A percentile compares a stretch with the other conserved stretches of the same genome.
phyloP scores from a whole-genome alignment of 2,797 vertebrate species.

The Platalea minor region DNA sequence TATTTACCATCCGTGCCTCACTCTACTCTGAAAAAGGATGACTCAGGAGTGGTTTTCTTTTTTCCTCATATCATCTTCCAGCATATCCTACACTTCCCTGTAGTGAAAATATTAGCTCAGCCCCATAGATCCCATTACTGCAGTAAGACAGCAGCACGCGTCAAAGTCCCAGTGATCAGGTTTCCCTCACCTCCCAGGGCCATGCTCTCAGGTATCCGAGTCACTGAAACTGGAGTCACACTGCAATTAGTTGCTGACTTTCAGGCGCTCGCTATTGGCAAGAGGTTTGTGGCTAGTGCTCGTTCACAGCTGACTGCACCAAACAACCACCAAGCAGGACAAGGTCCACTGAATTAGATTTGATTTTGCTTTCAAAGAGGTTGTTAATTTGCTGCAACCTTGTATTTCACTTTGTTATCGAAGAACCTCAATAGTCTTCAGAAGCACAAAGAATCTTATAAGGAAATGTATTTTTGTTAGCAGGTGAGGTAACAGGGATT shows the following conservation, averaged over 20 bases:
- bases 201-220: neutral
- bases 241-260: neutral
- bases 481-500: slow-evolving; percentile 2
- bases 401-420: slow-evolving; percentile 1
- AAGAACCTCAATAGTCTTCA: neutral
- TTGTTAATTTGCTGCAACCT: neutral
- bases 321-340: neutral
- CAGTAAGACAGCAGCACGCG: neutral
- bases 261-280: neutral
- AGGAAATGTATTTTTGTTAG: neutral
- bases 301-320: neutral
- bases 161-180: rapidly evolving
- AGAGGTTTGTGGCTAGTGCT: neutral
- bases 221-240: neutral
- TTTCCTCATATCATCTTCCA: neutral
- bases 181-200: neutral
- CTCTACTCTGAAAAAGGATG: neutral
- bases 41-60: neutral
- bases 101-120: neutral
- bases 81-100: neutral
- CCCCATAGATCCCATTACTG: neutral
- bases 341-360: neutral
- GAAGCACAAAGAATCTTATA: slow-evolving; percentile 8
- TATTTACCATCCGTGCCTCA: neutral
- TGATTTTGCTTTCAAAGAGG: neutral